Evolutionary conservation across 2,797 vertebrate genomes (phyloP).

Genomic region (Bryconaethiops microstoma): DNA sequence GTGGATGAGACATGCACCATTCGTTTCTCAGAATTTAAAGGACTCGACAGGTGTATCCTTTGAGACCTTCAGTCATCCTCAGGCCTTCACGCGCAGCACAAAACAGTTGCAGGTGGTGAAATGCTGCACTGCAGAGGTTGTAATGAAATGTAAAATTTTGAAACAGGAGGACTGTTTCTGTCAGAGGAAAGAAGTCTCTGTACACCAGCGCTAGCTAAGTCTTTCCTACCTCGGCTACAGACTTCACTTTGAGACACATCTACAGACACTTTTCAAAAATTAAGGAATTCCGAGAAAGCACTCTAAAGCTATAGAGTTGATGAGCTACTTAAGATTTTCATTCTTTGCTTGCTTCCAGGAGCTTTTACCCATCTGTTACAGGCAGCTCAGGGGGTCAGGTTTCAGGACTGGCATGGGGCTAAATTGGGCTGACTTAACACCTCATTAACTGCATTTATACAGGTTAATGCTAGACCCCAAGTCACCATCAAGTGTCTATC

Average conservation of each 20-base stretch:
- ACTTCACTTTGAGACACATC: too few species aligned
- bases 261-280: constrained; percentile 1
- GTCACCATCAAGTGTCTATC: constrained; percentile 66
- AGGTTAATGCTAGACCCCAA: constrained; percentile 73
- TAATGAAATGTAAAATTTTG: not conserved
- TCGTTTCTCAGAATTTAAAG: too few species aligned
- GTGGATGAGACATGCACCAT: too few species aligned
- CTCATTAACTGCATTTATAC: constrained; percentile 75
- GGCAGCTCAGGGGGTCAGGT: constrained; percentile 60
- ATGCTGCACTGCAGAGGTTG: not conserved
- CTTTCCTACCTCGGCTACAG: not conserved
- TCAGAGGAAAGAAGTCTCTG: not conserved
- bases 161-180: too few species aligned
- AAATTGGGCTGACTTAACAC: constrained; percentile 77
- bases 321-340: constrained; percentile 21
- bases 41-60: too few species aligned
- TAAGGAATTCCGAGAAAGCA: not conserved
- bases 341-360: constrained; percentile 14
- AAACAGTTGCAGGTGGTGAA: not conserved
- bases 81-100: too few species aligned
- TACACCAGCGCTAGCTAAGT: not conserved
- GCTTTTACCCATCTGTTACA: constrained; percentile 49
- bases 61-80: too few species aligned
- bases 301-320: not conserved
- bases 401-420: constrained; percentile 68